These are phyloP conservation scores for Phoeniculus purpureus DNA, from an alignment of 2,797 vertebrate species.

Conservation along the genomic window DNA sequence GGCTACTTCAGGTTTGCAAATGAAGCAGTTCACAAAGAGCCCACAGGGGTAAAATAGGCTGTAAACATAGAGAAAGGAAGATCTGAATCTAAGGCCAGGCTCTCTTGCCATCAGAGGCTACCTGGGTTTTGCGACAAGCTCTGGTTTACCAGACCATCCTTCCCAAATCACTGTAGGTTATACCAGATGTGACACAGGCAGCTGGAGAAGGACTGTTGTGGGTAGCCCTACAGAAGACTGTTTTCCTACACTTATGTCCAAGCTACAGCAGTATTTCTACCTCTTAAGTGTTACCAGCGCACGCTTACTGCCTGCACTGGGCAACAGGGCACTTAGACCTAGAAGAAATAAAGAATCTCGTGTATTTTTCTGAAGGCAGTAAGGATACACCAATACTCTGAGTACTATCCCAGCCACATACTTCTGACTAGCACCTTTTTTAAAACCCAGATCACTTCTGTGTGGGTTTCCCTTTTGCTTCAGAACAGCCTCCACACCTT, in stretches of 20 bases:
- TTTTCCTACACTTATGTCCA: not conserved
- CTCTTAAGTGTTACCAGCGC: not conserved
- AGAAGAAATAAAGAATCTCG: not conserved
- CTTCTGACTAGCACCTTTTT: rapidly evolving
- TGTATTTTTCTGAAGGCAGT: not conserved
- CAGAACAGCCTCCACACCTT: not conserved
- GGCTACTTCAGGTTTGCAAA: not conserved
- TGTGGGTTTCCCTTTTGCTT: not conserved
- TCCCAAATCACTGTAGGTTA: rapidly evolving
- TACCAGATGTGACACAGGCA: not conserved
- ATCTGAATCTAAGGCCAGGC: not conserved
- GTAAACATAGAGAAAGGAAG: rapidly evolving
- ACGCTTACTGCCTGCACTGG: rapidly evolving
- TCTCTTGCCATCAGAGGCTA: not conserved
- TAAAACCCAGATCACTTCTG: not conserved
- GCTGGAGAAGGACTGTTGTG: not conserved
- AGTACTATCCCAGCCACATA: rapidly evolving
- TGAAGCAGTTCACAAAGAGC: not conserved
- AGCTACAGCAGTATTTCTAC: not conserved
- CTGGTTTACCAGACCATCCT: not conserved
- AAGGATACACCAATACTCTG: rapidly evolving
- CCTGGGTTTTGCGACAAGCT: not conserved
- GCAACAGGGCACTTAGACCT: not conserved
- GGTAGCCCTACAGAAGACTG: not conserved
- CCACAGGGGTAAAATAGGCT: not conserved